Evolutionary conservation across 2,113 vertebrate genomes (phyloP).

Genomic region (Bufo bufo): DNA sequence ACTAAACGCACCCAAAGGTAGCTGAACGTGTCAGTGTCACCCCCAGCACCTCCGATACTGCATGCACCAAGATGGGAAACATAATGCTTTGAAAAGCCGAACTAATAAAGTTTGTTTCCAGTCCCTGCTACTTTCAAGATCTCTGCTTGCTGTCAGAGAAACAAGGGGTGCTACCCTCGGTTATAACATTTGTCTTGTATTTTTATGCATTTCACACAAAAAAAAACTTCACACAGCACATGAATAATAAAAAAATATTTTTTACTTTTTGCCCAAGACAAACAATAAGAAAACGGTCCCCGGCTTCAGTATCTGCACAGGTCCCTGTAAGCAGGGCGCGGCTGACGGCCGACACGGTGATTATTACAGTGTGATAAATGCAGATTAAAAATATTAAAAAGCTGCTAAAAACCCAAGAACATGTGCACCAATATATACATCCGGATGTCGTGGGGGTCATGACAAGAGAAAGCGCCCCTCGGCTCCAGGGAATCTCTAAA

Average conservation of each 20-base stretch:
- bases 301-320: background rate
- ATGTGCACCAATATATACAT: background rate
- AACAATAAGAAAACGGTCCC: too few species aligned
- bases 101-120: background rate
- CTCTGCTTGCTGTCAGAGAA: background rate
- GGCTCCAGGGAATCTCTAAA: too few species aligned
- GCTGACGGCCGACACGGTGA: background rate
- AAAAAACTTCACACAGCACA: background rate
- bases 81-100: too few species aligned
- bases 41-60: too few species aligned
- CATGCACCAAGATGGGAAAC: too few species aligned
- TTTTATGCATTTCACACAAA: background rate
- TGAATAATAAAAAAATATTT: constrained; percentile 57
- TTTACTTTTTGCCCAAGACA: background rate
- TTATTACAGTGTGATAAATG: background rate
- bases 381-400: background rate
- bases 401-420: background rate
- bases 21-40: too few species aligned
- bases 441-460: background rate
- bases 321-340: background rate
- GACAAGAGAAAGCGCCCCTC: background rate
- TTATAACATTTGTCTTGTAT: too few species aligned
- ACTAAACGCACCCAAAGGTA: too few species aligned
- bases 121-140: background rate
- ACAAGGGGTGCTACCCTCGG: background rate